A percentile compares a stretch with the other conserved stretches of the same genome.
phyloP scores from a whole-genome alignment of 2,888 invertebrate species.

The Pseudanteris insignis region DNA sequence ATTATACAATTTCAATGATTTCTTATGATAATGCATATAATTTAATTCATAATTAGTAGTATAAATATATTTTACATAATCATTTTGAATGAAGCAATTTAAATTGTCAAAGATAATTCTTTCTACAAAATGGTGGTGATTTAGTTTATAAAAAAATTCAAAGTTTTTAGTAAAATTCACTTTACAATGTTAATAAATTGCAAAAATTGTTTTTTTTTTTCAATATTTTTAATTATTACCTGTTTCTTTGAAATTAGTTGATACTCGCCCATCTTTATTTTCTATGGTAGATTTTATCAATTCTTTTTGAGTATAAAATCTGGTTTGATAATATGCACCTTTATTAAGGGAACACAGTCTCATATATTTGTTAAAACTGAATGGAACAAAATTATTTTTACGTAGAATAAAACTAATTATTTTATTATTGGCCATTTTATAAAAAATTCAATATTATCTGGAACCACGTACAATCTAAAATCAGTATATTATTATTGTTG shows the following conservation, averaged over 20 bases:
- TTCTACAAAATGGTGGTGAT: no score
- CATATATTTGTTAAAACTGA: neutral
- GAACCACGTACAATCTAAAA: neutral
- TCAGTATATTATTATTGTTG: no score
- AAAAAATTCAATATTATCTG: no score
- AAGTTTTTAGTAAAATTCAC: no score
- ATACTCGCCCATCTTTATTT: slow-evolving; percentile 47
- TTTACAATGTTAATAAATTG: no score
- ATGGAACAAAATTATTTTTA: slow-evolving; percentile 17
- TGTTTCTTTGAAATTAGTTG: slow-evolving; percentile 57
- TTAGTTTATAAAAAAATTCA: no score
- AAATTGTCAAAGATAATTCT: no score
- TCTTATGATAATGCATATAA: neutral
- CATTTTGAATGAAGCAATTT: no score
- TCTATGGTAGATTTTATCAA: neutral
- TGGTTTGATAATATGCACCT: neutral
- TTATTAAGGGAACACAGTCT: neutral
- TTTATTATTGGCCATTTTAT: slow-evolving; percentile 55
- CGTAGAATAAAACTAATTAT: slow-evolving; percentile 49
- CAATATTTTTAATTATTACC: slow-evolving; percentile 48
- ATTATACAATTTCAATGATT: neutral
- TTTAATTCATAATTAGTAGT: neutral
- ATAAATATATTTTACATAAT: neutral
- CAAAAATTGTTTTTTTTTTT: slow-evolving; percentile 42
- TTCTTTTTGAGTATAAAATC: neutral